phyloP scores from a whole-genome alignment of 2,797 vertebrate species.

The Sciurus vulgaris region DNA sequence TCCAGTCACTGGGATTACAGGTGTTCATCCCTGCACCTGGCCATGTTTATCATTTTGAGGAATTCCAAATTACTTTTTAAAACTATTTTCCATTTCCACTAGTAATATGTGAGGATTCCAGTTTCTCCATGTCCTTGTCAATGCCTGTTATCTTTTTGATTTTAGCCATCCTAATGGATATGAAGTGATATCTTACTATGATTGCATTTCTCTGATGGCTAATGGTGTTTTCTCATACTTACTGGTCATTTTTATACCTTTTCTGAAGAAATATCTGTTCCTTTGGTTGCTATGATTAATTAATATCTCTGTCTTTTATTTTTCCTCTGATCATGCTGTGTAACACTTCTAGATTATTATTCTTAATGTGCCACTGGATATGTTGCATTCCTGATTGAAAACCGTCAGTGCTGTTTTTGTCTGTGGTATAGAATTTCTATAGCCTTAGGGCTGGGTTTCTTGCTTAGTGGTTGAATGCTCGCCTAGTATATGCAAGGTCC shows the following conservation, averaged over 20 bases:
- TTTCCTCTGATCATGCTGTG: not conserved
- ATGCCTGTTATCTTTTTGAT: conserved; percentile 1
- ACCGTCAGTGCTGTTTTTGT: not conserved
- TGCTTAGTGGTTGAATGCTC: not conserved
- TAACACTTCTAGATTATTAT: not conserved
- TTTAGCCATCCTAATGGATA: not conserved
- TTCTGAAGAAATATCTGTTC: conserved; percentile 18
- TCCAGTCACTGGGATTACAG: too few species aligned
- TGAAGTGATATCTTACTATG: not conserved
- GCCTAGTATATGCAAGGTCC: not conserved
- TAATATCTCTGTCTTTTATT: not conserved
- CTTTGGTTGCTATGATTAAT: conserved; percentile 34
- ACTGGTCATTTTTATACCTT: not conserved
- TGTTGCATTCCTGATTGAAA: conserved; percentile 39
- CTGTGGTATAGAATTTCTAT: conserved; percentile 11
- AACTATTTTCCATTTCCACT: not conserved
- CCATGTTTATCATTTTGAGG: conserved; percentile 30
- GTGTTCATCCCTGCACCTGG: not conserved
- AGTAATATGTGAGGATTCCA: not conserved
- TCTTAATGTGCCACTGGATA: not conserved
- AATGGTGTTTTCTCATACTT: conserved; percentile 17
- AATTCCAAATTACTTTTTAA: conserved; percentile 56
- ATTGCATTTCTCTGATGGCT: not conserved
- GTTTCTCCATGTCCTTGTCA: not conserved
- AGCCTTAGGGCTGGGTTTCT: not conserved